phyloP scores from a whole-genome alignment of 30 jellyfish, hydroid and myxozoan species.

The Aurelia coerulea region DNA sequence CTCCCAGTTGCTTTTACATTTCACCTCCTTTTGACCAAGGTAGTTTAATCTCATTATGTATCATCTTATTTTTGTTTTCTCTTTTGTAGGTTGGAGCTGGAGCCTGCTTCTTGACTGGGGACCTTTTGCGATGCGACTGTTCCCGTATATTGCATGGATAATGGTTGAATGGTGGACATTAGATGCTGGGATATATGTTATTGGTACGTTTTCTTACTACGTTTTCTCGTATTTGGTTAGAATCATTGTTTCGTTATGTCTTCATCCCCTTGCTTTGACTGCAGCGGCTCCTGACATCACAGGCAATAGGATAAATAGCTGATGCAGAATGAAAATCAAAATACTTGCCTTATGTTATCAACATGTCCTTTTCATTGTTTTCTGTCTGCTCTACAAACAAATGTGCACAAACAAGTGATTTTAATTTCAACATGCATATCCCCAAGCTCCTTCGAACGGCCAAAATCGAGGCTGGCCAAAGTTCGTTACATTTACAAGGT shows the following conservation, averaged over 20 bases:
- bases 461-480: no score
- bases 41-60: neutral
- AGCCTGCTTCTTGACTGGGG: constrained; percentile 51
- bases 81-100: constrained; percentile 43
- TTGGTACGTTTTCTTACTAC: constrained; percentile 28
- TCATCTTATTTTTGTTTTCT: neutral
- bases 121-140: neutral
- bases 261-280: neutral
- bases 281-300: neutral
- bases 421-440: no score
- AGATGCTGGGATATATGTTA: constrained; percentile 54
- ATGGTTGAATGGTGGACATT: constrained; percentile 68
- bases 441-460: no score
- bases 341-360: no score
- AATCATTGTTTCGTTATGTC: neutral
- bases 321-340: no score
- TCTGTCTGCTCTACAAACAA: no score
- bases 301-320: no score
- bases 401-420: no score
- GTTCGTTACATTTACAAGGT: no score
- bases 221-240: neutral
- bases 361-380: no score
- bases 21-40: neutral
- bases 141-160: constrained; percentile 42
- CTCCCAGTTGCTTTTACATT: no score